Conservation (phyloP, 64 coral and sea anemone genomes). For the Platygyra sinensis region DNA sequence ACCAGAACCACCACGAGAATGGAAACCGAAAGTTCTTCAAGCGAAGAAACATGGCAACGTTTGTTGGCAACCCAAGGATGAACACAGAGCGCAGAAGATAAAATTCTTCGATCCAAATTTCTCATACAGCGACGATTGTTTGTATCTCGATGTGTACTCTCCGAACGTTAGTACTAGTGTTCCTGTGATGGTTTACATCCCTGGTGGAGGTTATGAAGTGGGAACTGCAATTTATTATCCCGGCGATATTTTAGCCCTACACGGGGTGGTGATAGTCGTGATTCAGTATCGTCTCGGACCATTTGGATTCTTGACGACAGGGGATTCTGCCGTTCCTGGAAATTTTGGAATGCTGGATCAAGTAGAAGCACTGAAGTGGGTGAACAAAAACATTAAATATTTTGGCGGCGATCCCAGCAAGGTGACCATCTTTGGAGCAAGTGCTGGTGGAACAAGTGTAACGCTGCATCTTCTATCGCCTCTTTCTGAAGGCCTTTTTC, state of each 20-base stretch:
- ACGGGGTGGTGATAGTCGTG: slow-evolving; percentile 7
- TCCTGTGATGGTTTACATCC: slow-evolving; percentile 26
- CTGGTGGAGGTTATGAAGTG: slow-evolving; percentile 6
- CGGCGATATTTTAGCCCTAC: slow-evolving; percentile 13
- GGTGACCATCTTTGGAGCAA: slow-evolving; percentile 44
- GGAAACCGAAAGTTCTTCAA: slow-evolving; percentile 11
- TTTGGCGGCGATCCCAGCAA: slow-evolving; percentile 31
- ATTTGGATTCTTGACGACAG: slow-evolving; percentile 27
- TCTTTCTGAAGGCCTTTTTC: slow-evolving; percentile 24
- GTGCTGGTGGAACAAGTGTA: slow-evolving; percentile 37
- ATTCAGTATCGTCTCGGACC: slow-evolving; percentile 18
- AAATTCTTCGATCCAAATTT: neutral
- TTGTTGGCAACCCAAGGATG: neutral
- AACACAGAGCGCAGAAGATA: neutral
- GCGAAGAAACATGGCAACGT: slow-evolving; percentile 19
- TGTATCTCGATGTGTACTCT: slow-evolving; percentile 24
- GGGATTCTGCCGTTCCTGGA: slow-evolving; percentile 1
- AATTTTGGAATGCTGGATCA: slow-evolving; percentile 34
- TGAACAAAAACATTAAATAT: too few species aligned
- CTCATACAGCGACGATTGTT: slow-evolving; percentile 19
- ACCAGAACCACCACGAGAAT: neutral
- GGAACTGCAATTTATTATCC: neutral
- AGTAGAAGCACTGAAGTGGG: neutral
- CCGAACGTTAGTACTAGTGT: neutral
- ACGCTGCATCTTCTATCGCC: slow-evolving; percentile 34